phyloP scores from a whole-genome alignment of 2,888 invertebrate species.

The Polydesmus complanatus region DNA sequence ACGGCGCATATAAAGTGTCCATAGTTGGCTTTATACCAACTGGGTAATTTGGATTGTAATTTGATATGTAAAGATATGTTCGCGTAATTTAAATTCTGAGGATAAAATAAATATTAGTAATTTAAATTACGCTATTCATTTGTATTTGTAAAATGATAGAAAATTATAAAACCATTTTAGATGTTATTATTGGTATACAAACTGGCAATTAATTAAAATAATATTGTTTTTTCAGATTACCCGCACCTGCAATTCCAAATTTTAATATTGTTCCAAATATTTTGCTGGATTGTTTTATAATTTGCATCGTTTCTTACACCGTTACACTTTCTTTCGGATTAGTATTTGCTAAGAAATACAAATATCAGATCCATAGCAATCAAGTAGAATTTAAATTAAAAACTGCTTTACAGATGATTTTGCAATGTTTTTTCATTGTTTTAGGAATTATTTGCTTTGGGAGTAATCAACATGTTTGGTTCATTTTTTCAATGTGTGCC shows the following conservation, averaged over 20 bases:
- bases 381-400: conserved; percentile 39
- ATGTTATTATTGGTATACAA: no score
- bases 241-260: conserved; percentile 43
- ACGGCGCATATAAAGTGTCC: conserved; percentile 44
- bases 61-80: no score
- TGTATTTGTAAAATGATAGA: no score
- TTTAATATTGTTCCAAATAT: conserved; percentile 42
- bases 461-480: conserved; percentile 8
- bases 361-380: conserved; percentile 53
- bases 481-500: conserved; percentile 13
- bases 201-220: neutral
- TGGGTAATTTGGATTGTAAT: conserved; percentile 54
- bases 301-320: conserved; percentile 56
- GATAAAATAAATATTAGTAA: no score
- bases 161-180: no score
- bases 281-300: conserved; percentile 47
- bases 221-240: conserved; percentile 35
- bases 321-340: conserved; percentile 59
- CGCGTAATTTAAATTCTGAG: no score
- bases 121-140: no score
- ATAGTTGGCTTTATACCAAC: conserved; percentile 65
- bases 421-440: neutral
- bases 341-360: conserved; percentile 55
- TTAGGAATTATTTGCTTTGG: conserved; percentile 13
- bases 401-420: neutral